A percentile compares a stretch with the other conserved stretches of the same genome.
Evolutionary conservation across 2,113 vertebrate species (phyloP).

Genomic region (Calyptomena viridis): DNA sequence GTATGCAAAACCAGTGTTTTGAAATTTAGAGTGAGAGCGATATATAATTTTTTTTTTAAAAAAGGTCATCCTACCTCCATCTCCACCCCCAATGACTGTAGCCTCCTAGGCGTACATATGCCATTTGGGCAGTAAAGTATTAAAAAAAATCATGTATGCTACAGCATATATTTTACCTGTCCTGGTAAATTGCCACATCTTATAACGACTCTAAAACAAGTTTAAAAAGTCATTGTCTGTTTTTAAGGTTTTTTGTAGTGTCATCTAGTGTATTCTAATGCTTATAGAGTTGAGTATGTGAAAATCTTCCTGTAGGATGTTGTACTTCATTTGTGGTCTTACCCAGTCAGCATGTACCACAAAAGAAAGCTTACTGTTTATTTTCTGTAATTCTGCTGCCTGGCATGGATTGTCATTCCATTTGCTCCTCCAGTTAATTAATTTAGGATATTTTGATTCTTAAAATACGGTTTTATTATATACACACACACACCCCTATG

Average conservation of each 20-base stretch:
- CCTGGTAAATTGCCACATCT: background rate
- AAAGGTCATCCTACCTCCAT: no score
- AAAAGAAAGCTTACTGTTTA: background rate
- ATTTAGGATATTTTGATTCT: background rate
- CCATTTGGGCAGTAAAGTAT: background rate
- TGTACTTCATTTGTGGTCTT: background rate
- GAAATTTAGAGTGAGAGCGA: background rate
- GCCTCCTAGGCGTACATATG: background rate
- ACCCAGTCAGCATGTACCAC: background rate
- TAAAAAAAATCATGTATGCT: background rate
- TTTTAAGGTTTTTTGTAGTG: background rate
- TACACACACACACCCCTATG: fast-evolving
- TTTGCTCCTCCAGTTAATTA: background rate
- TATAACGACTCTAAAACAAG: background rate
- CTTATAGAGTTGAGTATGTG: background rate
- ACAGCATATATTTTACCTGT: background rate
- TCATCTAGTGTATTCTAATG: background rate
- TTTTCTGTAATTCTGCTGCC: background rate
- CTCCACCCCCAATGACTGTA: background rate
- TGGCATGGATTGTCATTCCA: background rate
- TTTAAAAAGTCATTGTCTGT: background rate
- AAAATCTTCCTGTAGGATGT: background rate
- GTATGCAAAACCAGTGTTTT: background rate
- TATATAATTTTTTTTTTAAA: background rate
- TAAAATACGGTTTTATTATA: background rate